Evolutionary conservation across 2,797 vertebrate genomes (phyloP), one percentile per base, ranked within the genome.

Genomic region (Rhodeus uyekii): DNA sequence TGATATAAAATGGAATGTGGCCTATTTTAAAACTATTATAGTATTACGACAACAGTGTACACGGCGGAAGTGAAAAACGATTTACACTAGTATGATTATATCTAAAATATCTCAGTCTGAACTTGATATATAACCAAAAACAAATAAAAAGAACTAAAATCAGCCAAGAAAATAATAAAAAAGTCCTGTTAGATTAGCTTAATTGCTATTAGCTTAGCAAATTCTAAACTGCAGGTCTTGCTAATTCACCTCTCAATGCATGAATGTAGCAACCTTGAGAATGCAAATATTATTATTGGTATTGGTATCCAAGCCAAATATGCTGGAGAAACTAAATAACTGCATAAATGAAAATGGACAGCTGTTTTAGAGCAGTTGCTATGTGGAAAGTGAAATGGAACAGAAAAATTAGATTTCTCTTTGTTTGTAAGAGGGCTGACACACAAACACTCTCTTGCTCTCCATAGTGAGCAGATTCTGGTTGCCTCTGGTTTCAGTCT

Each of bases 161-260:
- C 16, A 48, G n/a, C n/a, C 3, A 24, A 55, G 18, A 55, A 53
- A 24, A 24, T 61, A 80, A 80, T 14, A 84, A 84, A 86, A 60
- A 78, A 87, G 89, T 19, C 7, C 50, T 16, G 50, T 36, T 24
- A 24, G 24, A 24, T 61, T 3, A 24, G 5, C 36, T 27, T 58
- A 58, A 75, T 24, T 5, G 8, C 24, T 27, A n/a, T n/a, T n/a
- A n/a, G n/a, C n/a, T n/a, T n/a, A n/a, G 64, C 36, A 24, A 8
- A 39, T 39, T 38, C 22, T 22, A 64, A 64, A 36, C 38, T 9
- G 13, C 12, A 42, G 7, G 38, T 68, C 6, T 9, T 27, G 14
- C 13, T 16, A 13, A 42, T 42, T 42, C n/a, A 42, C 34, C 34
- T 38, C 9, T 12, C 4, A 36, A 19, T 64, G 19, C 61, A 4